Evolutionary conservation across 2,888 invertebrate genomes (phyloP).

Genomic region (Ophioninae sp.): DNA sequence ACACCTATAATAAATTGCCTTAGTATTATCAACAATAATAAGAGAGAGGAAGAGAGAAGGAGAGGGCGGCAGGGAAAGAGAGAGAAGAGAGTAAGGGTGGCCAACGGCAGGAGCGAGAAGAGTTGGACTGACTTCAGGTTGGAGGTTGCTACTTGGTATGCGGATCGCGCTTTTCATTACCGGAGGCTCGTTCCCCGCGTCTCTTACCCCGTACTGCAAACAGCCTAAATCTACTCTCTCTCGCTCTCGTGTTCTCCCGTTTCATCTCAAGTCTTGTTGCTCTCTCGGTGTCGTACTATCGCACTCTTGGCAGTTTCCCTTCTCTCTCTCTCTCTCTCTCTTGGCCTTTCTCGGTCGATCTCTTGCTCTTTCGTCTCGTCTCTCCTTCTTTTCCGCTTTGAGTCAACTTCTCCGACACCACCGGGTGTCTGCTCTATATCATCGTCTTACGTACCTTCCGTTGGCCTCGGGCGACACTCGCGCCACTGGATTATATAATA

Average conservation of each 20-base stretch:
- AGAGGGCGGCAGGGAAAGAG: slow-evolving; percentile 17
- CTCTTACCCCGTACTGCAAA: slow-evolving; percentile 77
- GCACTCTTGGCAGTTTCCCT: slow-evolving; percentile 34
- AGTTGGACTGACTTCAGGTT: slow-evolving; percentile 62
- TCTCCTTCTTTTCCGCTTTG: slow-evolving; percentile 55
- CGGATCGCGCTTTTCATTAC: slow-evolving; percentile 85
- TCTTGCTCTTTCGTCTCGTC: slow-evolving; percentile 39
- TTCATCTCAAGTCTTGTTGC: slow-evolving; percentile 65
- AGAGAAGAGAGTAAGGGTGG: slow-evolving; percentile 30
- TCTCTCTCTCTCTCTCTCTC: slow-evolving; percentile 52
- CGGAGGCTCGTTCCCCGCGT: slow-evolving; percentile 80
- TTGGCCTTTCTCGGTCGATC: slow-evolving; percentile 64
- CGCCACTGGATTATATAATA: slow-evolving; percentile 76
- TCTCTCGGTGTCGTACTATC: slow-evolving; percentile 54
- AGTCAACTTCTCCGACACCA: slow-evolving; percentile 63
- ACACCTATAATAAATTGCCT: no score
- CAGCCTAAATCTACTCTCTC: slow-evolving; percentile 80
- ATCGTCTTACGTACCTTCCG: slow-evolving; percentile 66
- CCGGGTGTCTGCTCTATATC: slow-evolving; percentile 67
- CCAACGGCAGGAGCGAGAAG: slow-evolving; percentile 26
- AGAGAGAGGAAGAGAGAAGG: slow-evolving; percentile 1
- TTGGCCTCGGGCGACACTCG: slow-evolving; percentile 69
- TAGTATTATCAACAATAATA: no score
- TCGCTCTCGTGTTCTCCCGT: slow-evolving; percentile 63
- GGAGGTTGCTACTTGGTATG: slow-evolving; percentile 83